phyloP scores from a whole-genome alignment of 2,888 invertebrate species.

The Adelphocoris suturalis region DNA sequence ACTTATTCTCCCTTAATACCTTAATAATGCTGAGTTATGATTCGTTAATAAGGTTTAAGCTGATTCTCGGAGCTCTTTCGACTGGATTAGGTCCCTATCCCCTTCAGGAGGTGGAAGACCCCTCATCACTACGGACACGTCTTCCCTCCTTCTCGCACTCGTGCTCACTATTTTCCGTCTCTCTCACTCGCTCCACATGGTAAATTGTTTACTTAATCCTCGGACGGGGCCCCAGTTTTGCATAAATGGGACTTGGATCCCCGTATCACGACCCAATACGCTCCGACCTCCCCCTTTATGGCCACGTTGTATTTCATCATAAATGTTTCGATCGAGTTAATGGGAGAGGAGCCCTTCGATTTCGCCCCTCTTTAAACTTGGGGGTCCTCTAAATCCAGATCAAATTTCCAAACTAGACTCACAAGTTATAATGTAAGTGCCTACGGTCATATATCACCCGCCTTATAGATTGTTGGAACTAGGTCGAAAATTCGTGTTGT shows the following conservation, averaged over 20 bases:
- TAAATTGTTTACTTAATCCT: constrained; percentile 70
- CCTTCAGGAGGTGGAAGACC: constrained; percentile 27
- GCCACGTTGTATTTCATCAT: constrained; percentile 65
- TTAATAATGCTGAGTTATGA: constrained; percentile 72
- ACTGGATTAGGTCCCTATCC: constrained; percentile 54
- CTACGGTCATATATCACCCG: too few species aligned
- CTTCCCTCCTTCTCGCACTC: background rate
- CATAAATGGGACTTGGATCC: constrained; percentile 68
- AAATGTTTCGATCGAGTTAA: constrained; percentile 69
- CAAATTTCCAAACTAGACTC: background rate
- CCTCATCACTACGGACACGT: constrained; percentile 3
- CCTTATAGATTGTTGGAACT: too few species aligned
- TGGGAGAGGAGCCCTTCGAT: constrained; percentile 26
- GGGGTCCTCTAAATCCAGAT: background rate
- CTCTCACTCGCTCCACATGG: constrained; percentile 51
- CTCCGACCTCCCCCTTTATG: constrained; percentile 51
- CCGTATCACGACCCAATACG: constrained; percentile 66
- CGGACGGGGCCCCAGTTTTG: constrained; percentile 62
- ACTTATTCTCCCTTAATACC: constrained; percentile 51
- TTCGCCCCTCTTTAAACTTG: background rate
- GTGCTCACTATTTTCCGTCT: background rate
- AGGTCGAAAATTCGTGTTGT: too few species aligned
- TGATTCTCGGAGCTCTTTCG: constrained; percentile 61
- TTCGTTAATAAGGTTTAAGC: constrained; percentile 74
- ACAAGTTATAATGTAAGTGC: too few species aligned